Percentiles rank a stretch among this genome's conserved stretches.
Evolutionary conservation across 2,113 vertebrate genomes (phyloP).

Genomic region (Perognathus longimembris): DNA sequence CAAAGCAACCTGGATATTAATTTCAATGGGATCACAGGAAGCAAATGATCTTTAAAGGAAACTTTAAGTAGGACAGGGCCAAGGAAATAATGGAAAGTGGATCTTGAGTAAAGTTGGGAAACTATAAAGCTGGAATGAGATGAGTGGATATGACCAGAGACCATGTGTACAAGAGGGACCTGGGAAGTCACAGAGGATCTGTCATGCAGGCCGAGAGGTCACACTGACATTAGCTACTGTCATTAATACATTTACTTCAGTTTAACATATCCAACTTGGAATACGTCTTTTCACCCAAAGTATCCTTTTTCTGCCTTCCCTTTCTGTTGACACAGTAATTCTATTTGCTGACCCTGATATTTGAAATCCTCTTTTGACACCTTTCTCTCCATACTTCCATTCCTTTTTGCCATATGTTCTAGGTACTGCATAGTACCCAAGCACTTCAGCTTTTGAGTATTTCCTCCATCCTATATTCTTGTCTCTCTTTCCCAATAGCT

Average conservation of each 20-base stretch:
- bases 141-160: not conserved
- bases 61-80: not conserved
- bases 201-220: not conserved
- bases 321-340: not conserved
- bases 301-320: not conserved
- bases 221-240: not conserved
- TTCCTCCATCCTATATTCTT: not conserved
- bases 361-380: not conserved
- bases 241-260: not conserved
- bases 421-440: not conserved
- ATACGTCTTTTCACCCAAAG: not conserved
- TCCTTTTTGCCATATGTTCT: not conserved
- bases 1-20: not conserved
- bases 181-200: not conserved
- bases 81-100: not conserved
- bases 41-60: not conserved
- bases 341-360: not conserved
- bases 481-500: not conserved
- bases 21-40: not conserved
- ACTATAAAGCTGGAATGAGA: not conserved
- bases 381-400: not conserved
- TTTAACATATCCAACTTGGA: not conserved
- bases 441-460: not conserved
- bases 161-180: not conserved
- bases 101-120: not conserved